These are phyloP conservation scores for Eupleurogrammus muticus DNA, from an alignment of 2,797 vertebrate species.

Conservation along the genomic window DNA sequence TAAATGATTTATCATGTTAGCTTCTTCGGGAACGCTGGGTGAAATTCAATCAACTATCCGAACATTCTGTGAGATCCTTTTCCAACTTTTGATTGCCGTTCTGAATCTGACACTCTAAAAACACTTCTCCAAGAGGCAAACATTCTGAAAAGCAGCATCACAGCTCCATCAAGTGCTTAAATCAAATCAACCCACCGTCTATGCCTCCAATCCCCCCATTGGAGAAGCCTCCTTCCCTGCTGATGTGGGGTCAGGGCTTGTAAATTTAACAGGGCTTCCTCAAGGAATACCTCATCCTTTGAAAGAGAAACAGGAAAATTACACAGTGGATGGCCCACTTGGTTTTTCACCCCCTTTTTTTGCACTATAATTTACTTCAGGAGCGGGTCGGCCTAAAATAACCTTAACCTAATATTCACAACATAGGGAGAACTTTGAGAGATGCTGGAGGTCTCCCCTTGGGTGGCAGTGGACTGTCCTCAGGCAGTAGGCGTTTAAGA, in stretches of 20 bases:
- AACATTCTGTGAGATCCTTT: neutral
- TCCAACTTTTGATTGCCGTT: slow-evolving; percentile 22
- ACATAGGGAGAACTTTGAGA: slow-evolving; percentile 75
- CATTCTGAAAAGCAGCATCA: slow-evolving; percentile 4
- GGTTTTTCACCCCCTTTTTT: slow-evolving; percentile 72
- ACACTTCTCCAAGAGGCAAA: too few species aligned
- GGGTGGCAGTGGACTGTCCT: slow-evolving; percentile 78
- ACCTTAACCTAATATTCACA: slow-evolving; percentile 84
- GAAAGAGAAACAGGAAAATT: slow-evolving; percentile 86
- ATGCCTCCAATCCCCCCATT: slow-evolving; percentile 52
- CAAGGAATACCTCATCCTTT: slow-evolving; percentile 83
- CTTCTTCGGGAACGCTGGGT: slow-evolving; percentile 23
- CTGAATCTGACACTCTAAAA: slow-evolving; percentile 1
- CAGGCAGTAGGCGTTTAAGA: slow-evolving; percentile 52
- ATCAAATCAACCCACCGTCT: slow-evolving; percentile 33
- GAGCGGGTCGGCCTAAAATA: slow-evolving; percentile 84
- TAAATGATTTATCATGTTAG: slow-evolving; percentile 43
- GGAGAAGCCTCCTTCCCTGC: slow-evolving; percentile 60
- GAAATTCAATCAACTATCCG: slow-evolving; percentile 6
- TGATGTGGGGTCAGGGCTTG: slow-evolving; percentile 80
- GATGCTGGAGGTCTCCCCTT: slow-evolving; percentile 84
- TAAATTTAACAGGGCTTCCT: slow-evolving; percentile 82
- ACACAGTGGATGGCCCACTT: slow-evolving; percentile 76
- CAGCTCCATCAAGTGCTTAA: slow-evolving; percentile 45
- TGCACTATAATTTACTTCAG: slow-evolving; percentile 80